Percentiles rank a stretch among this genome's conserved stretches.
phyloP scores from a whole-genome alignment of 2,797 vertebrate species.

The Pygocentrus nattereri region DNA sequence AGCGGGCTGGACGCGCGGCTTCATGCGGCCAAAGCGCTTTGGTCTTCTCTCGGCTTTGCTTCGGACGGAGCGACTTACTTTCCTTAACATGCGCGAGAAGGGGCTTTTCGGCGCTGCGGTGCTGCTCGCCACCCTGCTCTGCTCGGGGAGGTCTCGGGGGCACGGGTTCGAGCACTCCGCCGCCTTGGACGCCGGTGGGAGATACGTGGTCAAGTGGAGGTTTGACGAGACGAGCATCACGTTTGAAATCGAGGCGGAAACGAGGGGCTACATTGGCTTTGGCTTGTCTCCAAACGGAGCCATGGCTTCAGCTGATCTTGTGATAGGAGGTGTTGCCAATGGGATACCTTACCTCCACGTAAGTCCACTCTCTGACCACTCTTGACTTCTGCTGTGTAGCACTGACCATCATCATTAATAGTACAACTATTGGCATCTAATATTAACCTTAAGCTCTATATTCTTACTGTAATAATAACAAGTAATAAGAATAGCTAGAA shows the following conservation, averaged over 20 bases:
- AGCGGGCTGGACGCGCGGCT: constrained; percentile 26
- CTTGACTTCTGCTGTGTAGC: no score
- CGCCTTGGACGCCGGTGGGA: constrained; percentile 78
- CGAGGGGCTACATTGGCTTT: constrained; percentile 86
- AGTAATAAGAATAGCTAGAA: no score
- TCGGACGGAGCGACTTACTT: background rate
- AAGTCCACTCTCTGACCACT: constrained; percentile 44
- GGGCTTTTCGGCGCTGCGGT: constrained; percentile 47
- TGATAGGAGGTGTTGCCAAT: constrained; percentile 83
- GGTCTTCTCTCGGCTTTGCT: background rate
- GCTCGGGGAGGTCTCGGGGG: constrained; percentile 40
- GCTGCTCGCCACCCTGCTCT: constrained; percentile 54
- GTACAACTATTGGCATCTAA: no score
- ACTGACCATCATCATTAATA: no score
- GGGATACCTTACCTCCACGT: constrained; percentile 88
- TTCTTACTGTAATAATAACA: no score
- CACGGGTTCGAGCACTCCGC: constrained; percentile 73
- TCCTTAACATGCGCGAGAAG: constrained; percentile 37
- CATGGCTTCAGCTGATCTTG: constrained; percentile 85
- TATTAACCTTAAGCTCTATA: no score
- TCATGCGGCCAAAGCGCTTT: constrained; percentile 22
- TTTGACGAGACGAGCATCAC: constrained; percentile 72
- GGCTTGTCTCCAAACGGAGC: constrained; percentile 85
- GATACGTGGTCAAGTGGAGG: constrained; percentile 80
- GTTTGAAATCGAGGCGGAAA: constrained; percentile 83